Percentiles rank a stretch among this genome's conserved stretches.
phyloP scores from a whole-genome alignment of 1,140 invertebrate genomes.

The Nasonia longicornis region DNA sequence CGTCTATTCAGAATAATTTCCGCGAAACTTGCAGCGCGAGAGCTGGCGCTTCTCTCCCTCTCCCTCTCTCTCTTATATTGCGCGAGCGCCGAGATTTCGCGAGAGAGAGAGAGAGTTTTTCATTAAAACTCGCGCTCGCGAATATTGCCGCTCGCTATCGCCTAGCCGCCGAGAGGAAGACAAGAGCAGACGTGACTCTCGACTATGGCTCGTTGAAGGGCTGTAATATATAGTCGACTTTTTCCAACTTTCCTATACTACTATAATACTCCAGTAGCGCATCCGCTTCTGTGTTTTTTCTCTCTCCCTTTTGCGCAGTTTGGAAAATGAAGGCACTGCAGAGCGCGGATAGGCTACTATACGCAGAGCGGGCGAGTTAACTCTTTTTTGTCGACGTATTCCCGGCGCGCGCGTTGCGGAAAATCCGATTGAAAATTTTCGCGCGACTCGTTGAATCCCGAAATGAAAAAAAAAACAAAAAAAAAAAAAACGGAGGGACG shows the following conservation, averaged over 20 bases:
- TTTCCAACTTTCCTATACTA: too few species aligned
- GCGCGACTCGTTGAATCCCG: too few species aligned
- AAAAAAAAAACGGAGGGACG: neutral
- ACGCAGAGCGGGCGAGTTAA: neutral
- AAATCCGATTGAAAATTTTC: neutral
- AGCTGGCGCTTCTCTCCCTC: neutral
- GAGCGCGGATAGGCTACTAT: too few species aligned
- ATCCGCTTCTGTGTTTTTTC: too few species aligned
- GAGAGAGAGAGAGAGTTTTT: neutral
- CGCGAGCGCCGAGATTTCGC: neutral
- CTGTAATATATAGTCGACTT: neutral
- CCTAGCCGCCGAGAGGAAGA: neutral
- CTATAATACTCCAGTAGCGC: too few species aligned
- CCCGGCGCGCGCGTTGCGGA: neutral
- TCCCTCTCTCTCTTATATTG: neutral
- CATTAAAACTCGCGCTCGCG: conserved; percentile 5
- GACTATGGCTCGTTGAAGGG: neutral
- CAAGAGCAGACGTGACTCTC: neutral
- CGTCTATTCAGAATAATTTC: conserved; percentile 37
- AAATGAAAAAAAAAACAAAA: neutral
- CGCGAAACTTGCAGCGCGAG: conserved; percentile 5
- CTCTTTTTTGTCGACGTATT: neutral
- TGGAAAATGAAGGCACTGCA: too few species aligned
- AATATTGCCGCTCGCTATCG: neutral
- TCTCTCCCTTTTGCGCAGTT: too few species aligned